phyloP scores from a whole-genome alignment of 2,113 vertebrate genomes.

The Zingel zingel region DNA sequence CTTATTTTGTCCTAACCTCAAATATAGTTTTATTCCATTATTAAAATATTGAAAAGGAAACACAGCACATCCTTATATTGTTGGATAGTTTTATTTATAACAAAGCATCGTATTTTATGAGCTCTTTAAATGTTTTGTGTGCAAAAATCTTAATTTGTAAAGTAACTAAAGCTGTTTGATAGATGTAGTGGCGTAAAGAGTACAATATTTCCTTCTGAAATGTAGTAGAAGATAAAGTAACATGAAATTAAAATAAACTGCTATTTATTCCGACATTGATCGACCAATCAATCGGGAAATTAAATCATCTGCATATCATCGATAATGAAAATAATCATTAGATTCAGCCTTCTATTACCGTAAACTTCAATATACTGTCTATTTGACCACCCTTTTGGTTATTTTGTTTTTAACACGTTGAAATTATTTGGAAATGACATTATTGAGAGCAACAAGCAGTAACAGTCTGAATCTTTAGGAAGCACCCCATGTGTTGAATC shows the following conservation, averaged over 20 bases:
- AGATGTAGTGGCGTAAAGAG: background rate
- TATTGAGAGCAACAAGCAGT: background rate
- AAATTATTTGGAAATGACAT: background rate
- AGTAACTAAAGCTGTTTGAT: background rate
- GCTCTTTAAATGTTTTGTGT: background rate
- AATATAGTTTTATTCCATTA: background rate
- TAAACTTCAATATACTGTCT: background rate
- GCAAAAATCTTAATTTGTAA: background rate
- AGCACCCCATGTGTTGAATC: constrained; percentile 47
- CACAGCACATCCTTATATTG: background rate
- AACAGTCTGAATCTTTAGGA: background rate
- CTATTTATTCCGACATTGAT: background rate
- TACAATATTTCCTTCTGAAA: no score
- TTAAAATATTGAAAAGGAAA: background rate
- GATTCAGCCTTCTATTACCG: background rate
- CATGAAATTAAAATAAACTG: no score
- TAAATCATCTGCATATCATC: background rate
- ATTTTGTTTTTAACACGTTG: background rate
- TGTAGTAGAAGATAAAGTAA: no score
- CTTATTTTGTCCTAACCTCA: background rate
- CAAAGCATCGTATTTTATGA: background rate
- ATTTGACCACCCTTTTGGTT: background rate
- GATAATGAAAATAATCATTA: background rate
- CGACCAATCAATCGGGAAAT: background rate
- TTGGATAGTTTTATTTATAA: background rate